Conservation (phyloP, 2,888 invertebrate species). For the Campopleginae sp. region DNA sequence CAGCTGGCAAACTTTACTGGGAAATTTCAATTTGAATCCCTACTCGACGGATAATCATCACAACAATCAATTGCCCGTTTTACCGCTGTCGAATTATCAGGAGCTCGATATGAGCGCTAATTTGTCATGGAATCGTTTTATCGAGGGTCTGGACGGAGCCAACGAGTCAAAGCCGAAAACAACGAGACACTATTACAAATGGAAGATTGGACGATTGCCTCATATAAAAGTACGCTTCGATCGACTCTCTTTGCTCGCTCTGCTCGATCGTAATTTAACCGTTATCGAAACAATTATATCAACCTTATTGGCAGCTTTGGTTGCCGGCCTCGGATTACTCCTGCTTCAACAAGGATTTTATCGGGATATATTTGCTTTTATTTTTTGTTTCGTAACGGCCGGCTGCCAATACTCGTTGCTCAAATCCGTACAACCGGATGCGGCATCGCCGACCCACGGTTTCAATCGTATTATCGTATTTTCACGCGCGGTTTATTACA, state of each 20-base stretch:
- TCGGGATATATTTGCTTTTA: constrained; percentile 95
- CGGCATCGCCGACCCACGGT: constrained; percentile 99
- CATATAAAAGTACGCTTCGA: constrained; percentile 95
- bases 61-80: constrained; percentile 73
- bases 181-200: constrained; percentile 89
- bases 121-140: constrained; percentile 86
- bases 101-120: constrained; percentile 86
- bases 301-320: constrained; percentile 92
- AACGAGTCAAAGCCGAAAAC: constrained; percentile 86
- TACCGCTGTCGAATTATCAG: constrained; percentile 85
- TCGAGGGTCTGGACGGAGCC: constrained; percentile 86
- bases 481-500: constrained; percentile 97
- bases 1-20: constrained; percentile 78
- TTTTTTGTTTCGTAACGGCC: constrained; percentile 99
- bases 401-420: constrained; percentile 98
- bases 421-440: constrained; percentile 99
- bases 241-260: constrained; percentile 94
- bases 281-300: constrained; percentile 92
- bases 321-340: constrained; percentile 93
- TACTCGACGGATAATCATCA: constrained; percentile 72
- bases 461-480: constrained; percentile 98
- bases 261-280: constrained; percentile 96
- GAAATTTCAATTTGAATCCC: constrained; percentile 74
- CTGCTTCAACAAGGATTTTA: constrained; percentile 94
- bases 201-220: constrained; percentile 86